Conservation (phyloP, 2,888 invertebrate genomes). For the Bruchidius siliquastri region DNA sequence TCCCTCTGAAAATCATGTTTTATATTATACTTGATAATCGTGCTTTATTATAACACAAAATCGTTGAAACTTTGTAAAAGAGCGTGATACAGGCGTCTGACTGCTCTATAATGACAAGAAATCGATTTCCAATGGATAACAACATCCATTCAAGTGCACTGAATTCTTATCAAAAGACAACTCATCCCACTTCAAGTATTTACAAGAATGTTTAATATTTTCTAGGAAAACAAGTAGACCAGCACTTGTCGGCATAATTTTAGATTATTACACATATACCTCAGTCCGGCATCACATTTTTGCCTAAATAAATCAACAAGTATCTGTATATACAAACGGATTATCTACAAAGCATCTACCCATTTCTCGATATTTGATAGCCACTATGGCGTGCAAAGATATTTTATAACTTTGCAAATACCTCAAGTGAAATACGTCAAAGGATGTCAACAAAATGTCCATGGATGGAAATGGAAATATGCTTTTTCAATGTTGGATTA, state of each 20-base stretch:
- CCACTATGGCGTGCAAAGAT: no score
- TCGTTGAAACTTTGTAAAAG: no score
- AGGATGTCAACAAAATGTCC: no score
- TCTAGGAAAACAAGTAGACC: not conserved
- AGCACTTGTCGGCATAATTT: not conserved
- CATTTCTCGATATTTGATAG: not conserved
- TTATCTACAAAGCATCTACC: not conserved
- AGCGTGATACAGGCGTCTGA: no score
- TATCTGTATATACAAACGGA: not conserved
- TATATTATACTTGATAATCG: no score
- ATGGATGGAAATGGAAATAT: no score
- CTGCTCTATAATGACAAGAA: not conserved
- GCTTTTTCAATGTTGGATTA: no score
- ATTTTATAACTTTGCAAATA: no score
- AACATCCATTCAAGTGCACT: not conserved
- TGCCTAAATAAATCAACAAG: not conserved
- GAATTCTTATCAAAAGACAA: not conserved
- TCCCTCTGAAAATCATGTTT: no score
- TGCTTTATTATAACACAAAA: no score
- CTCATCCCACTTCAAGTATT: not conserved
- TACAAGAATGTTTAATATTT: not conserved
- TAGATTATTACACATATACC: not conserved
- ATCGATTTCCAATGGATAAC: not conserved
- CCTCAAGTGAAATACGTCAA: no score
- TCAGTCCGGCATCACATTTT: not conserved